These are phyloP conservation scores for Erythrolamprus reginae DNA, from an alignment of 2,113 vertebrate genomes.

Conservation along the genomic window DNA sequence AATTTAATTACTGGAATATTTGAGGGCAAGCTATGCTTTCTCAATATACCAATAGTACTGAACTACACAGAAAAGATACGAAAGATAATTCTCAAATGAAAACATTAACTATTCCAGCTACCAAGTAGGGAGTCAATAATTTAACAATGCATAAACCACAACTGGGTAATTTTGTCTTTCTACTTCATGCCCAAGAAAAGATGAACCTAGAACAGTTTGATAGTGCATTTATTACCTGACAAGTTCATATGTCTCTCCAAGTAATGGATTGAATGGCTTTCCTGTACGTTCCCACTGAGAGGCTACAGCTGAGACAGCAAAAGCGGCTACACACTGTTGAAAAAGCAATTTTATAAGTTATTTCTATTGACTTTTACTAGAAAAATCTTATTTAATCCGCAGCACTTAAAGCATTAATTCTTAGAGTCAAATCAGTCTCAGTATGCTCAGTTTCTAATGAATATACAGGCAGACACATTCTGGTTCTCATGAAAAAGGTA, in stretches of 20 bases:
- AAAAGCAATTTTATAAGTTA: background rate
- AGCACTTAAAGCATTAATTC: background rate
- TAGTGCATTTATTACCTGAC: constrained; percentile 74
- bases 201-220: background rate
- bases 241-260: constrained; percentile 94
- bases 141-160: background rate
- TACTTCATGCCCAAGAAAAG: background rate
- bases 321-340: constrained; percentile 88
- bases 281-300: constrained; percentile 97
- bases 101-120: background rate
- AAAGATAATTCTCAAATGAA: background rate
- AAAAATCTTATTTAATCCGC: background rate
- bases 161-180: background rate
- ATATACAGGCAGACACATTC: background rate
- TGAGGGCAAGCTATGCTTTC: background rate
- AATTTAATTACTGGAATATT: background rate
- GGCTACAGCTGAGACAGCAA: constrained; percentile 95
- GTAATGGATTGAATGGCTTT: constrained; percentile 94
- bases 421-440: background rate
- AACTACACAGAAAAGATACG: background rate
- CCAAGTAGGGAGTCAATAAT: background rate
- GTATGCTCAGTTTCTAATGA: background rate
- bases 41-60: background rate
- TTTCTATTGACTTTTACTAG: background rate
- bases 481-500: background rate